These are phyloP conservation scores for Miniopterus natalensis DNA, from an alignment of 2,113 vertebrate species.

Conservation along the genomic window DNA sequence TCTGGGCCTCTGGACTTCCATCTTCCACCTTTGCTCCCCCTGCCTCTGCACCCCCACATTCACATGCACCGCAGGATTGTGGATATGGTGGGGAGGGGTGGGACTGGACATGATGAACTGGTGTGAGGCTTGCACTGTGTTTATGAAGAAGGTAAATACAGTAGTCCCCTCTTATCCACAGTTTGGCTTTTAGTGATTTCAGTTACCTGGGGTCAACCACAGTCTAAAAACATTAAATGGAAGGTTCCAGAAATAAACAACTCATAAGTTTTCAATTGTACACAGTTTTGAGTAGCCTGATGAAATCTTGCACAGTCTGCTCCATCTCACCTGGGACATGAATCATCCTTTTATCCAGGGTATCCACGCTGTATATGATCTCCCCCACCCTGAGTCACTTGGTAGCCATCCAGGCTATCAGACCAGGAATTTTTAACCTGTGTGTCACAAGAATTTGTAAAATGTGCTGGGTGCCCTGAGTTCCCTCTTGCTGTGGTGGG, in stretches of 20 bases:
- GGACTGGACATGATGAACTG: accelerated
- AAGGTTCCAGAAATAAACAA: background rate
- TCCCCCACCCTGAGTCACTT: background rate
- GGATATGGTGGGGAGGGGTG: too few relatives aligned
- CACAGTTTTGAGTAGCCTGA: background rate
- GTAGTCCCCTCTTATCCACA: background rate
- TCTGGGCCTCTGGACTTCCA: background rate
- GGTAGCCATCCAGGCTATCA: background rate
- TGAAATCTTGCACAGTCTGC: background rate
- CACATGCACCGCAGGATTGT: background rate
- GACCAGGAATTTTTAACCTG: background rate
- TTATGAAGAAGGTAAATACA: background rate
- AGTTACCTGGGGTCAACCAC: background rate
- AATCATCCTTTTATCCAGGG: background rate
- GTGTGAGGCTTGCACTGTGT: background rate
- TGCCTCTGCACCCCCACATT: background rate
- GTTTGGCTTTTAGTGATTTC: background rate
- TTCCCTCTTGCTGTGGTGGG: background rate
- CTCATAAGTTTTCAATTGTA: background rate
- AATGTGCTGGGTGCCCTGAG: background rate
- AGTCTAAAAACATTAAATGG: background rate
- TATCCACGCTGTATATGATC: background rate
- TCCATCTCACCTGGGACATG: background rate
- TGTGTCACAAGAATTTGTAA: background rate
- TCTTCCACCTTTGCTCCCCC: background rate